These are phyloP conservation scores for Lepidothrix coronata DNA, from an alignment of 2,113 vertebrate genomes.

Conservation along the genomic window DNA sequence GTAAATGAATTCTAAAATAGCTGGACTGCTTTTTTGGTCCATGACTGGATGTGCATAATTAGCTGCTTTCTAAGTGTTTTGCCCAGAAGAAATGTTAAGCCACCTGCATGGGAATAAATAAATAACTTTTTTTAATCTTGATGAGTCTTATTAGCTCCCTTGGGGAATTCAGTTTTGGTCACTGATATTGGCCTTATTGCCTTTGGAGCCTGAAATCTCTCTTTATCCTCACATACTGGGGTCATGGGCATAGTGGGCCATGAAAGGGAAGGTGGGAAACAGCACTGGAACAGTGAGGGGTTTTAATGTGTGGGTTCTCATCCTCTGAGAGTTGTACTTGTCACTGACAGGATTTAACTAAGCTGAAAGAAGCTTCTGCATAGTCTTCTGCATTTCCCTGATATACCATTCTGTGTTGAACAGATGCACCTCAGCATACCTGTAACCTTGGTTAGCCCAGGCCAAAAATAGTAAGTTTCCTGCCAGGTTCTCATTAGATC, in stretches of 20 bases:
- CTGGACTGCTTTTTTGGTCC: constrained; percentile 18
- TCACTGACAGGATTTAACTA: background rate
- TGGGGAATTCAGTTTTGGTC: background rate
- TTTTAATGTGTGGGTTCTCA: background rate
- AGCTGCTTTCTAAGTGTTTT: constrained; percentile 13
- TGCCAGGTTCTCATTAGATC: background rate
- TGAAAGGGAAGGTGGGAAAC: background rate
- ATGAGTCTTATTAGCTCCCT: background rate
- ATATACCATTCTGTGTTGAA: background rate
- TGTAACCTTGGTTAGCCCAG: background rate
- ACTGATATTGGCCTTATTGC: background rate
- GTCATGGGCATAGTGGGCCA: background rate
- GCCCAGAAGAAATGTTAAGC: constrained; percentile 11
- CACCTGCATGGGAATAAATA: constrained; percentile 17
- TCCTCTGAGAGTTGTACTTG: background rate
- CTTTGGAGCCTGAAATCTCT: background rate
- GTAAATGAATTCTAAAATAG: constrained; percentile 46
- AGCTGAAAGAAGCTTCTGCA: background rate
- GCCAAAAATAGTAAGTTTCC: background rate
- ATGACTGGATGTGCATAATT: constrained; percentile 18
- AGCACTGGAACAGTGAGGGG: background rate
- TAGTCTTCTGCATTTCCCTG: background rate
- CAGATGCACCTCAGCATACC: background rate
- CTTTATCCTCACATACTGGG: background rate
- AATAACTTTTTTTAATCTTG: background rate